Conservation (phyloP, 2,888 invertebrate species). For the Kryphioiulus occultus region DNA sequence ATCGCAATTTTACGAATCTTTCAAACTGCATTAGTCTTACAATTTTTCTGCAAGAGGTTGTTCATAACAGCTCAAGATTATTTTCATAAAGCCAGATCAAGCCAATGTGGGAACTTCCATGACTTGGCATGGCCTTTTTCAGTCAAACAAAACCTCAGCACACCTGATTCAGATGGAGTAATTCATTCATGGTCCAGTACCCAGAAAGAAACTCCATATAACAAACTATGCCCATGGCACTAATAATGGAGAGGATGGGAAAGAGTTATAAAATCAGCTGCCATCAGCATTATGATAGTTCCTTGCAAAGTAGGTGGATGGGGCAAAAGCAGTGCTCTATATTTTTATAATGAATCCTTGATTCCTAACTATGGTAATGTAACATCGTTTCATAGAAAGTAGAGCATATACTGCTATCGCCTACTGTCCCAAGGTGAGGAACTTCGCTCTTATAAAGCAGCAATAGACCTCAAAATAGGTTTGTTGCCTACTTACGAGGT, state of each 20-base stretch:
- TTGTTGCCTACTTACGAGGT: background rate
- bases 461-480: background rate
- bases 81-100: background rate
- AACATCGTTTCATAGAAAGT: background rate
- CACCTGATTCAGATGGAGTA: background rate
- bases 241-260: background rate
- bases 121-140: background rate
- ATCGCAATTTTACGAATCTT: background rate
- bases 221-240: background rate
- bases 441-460: background rate
- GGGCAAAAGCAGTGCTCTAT: background rate
- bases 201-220: background rate
- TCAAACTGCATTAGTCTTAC: background rate
- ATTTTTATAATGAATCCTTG: background rate
- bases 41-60: background rate
- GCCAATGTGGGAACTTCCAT: background rate
- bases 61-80: background rate
- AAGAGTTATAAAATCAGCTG: background rate
- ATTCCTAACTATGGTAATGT: background rate
- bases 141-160: background rate
- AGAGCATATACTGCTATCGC: background rate
- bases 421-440: background rate
- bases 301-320: background rate
- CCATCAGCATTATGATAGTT: background rate
- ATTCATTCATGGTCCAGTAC: background rate